These are phyloP conservation scores for Sebastes minor DNA, from an alignment of 2,797 vertebrate species.

Conservation along the genomic window DNA sequence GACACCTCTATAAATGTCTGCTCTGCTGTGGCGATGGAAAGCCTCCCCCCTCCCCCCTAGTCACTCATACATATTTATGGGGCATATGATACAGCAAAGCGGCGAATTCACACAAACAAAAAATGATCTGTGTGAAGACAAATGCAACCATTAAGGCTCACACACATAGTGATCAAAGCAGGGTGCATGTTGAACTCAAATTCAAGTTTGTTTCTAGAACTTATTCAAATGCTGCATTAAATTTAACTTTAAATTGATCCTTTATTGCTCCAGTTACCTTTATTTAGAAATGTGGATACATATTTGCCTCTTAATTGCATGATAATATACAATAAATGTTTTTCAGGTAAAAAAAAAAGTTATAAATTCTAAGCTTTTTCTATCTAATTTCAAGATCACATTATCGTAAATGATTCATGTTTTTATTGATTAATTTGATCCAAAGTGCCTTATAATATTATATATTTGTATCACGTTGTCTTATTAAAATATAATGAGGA, in stretches of 20 bases:
- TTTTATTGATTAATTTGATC: not conserved
- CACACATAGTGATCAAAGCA: not conserved
- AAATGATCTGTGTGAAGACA: not conserved
- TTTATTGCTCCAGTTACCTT: not conserved
- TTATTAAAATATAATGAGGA: not conserved
- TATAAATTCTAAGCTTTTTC: not conserved
- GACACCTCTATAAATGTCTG: constrained; percentile 55
- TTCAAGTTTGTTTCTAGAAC: not conserved
- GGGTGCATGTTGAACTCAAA: not conserved
- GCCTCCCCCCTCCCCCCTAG: not conserved
- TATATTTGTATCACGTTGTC: not conserved
- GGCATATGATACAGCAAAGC: not conserved
- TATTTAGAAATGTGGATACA: not conserved
- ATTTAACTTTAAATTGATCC: not conserved
- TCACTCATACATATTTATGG: constrained; percentile 47
- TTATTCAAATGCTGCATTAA: not conserved
- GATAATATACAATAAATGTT: not conserved
- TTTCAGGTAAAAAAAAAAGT: not conserved
- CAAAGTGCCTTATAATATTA: not conserved
- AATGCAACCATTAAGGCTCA: constrained; percentile 4
- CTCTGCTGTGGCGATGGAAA: not conserved
- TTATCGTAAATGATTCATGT: not conserved
- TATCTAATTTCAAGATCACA: not conserved
- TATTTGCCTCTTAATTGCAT: not conserved
- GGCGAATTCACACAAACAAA: not conserved